A percentile compares a stretch with the other conserved stretches of the same genome.
These are phyloP conservation scores for Trichacis sp. DNA, from an alignment of 2,888 invertebrate species.

Conservation along the genomic window DNA sequence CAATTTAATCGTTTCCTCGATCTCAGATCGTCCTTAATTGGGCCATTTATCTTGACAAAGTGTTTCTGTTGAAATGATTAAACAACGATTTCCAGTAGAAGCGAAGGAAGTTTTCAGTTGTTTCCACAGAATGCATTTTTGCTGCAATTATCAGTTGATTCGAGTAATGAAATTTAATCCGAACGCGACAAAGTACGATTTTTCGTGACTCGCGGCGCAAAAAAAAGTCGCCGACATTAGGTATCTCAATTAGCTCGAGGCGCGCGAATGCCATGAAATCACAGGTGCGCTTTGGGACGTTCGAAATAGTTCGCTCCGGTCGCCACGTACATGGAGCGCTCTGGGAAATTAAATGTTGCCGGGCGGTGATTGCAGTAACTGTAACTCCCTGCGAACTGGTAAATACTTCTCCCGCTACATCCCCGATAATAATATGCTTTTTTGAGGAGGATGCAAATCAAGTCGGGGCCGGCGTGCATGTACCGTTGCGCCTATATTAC, in stretches of 20 bases:
- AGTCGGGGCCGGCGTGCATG: neutral
- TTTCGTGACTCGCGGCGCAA: neutral
- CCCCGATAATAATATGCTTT: conserved; percentile 16
- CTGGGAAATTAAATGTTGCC: conserved; percentile 34
- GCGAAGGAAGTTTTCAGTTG: too few relatives aligned
- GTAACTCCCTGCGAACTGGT: conserved; percentile 17
- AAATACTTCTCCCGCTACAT: conserved; percentile 18
- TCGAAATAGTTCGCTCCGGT: conserved; percentile 3
- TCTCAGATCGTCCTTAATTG: too few relatives aligned
- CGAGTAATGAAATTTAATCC: too few relatives aligned
- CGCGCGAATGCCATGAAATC: conserved; percentile 3
- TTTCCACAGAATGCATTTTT: too few relatives aligned
- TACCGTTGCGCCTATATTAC: conserved; percentile 10
- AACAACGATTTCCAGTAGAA: too few relatives aligned
- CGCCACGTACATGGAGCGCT: conserved; percentile 19
- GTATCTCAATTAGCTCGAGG: conserved; percentile 24
- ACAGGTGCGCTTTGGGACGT: conserved; percentile 20
- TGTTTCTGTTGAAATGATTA: too few relatives aligned
- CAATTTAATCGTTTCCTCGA: too few relatives aligned
- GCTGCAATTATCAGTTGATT: too few relatives aligned
- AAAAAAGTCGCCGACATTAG: conserved; percentile 14
- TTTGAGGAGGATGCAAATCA: conserved; percentile 9
- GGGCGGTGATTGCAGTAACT: conserved; percentile 21
- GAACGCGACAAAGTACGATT: too few relatives aligned
- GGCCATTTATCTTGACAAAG: too few relatives aligned